Base-by-base conservation (phyloP, 1,140 invertebrate species). In the Melanaphis sacchari region DNA sequence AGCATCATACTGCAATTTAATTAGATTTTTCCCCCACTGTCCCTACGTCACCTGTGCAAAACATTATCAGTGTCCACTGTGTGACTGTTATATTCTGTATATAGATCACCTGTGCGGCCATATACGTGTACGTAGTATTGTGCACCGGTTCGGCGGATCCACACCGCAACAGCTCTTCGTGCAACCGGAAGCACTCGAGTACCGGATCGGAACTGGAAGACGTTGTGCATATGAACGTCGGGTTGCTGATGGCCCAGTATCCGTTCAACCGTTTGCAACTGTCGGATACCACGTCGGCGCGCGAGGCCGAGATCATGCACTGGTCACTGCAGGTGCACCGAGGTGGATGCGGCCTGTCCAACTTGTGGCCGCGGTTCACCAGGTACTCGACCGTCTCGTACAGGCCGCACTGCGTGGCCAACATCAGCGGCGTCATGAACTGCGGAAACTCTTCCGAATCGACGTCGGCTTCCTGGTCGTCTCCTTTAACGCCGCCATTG, bases 371-470 rank as follows among this genome's bases (percentile, higher is more conserved):
- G 43, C 96, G 95, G 91, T 96, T 95, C 5, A 97, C 95, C 4
- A 98, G 95, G 76, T 97, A 95, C 94, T 96, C 96, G 31, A 97
- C 97, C 40, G 97, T 96, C 94, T 97, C 96, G 94, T 96, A 97
- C 94, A 97, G 96, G 52, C 97, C 97, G 54, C 96, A 95, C 94
- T 97, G 97, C 21, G 97, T 97, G 4, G 97, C 97, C 5, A 98
- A 95, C 81, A 97, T 96, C 31, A 98, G 95, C 0, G 97, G 97
- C 0, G 97, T 98, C 11, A 97, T 96, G 94, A 97, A 96, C 26
- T 96, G 96, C 0, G 97, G 96, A 95, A 97, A 98, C 91, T 96
- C 96, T 22, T 94, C 85, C 24, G 94, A 94, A 36, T 94, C 88
- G 66, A 21, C 40, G 40, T 43, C 36, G 15, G 41, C 52, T 24